Conservation (phyloP, 2,888 invertebrate genomes). For the Cheilosia scutellata region DNA sequence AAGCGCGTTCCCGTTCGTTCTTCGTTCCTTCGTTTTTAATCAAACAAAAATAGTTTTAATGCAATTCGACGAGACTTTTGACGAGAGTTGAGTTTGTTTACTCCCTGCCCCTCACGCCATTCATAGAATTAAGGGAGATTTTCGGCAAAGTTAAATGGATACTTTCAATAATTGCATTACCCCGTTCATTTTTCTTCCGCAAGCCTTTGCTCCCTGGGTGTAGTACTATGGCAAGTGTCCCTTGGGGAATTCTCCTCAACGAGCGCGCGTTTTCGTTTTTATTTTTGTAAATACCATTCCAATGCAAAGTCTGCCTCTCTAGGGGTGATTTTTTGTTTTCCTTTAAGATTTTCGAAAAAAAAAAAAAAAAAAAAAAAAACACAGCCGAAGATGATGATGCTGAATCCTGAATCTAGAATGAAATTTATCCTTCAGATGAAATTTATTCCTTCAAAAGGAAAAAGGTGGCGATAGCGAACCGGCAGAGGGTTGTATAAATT, state of each 20-base stretch:
- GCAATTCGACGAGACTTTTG: slow-evolving; percentile 75
- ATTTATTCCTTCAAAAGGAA: slow-evolving; percentile 64
- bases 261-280: slow-evolving; percentile 34
- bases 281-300: slow-evolving; percentile 25
- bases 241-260: slow-evolving; percentile 63
- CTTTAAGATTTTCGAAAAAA: slow-evolving; percentile 62
- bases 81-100: slow-evolving; percentile 71
- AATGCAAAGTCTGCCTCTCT: slow-evolving; percentile 46
- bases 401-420: slow-evolving; percentile 58
- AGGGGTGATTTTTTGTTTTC: slow-evolving; percentile 65
- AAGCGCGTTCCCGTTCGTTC: neutral
- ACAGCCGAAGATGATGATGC: slow-evolving; percentile 51
- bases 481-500: slow-evolving; percentile 70
- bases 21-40: slow-evolving; percentile 47
- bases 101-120: neutral
- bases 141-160: slow-evolving; percentile 74
- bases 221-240: slow-evolving; percentile 47
- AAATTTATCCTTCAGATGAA: slow-evolving; percentile 52
- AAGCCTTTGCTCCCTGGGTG: neutral
- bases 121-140: slow-evolving; percentile 69
- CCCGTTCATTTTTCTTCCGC: slow-evolving; percentile 63
- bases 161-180: slow-evolving; percentile 76
- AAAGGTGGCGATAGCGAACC: slow-evolving; percentile 26
- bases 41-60: slow-evolving; percentile 75
- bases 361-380: slow-evolving; percentile 42